These are phyloP conservation scores for Calypte anna DNA, from an alignment of 2,113 vertebrate genomes.

Conservation along the genomic window DNA sequence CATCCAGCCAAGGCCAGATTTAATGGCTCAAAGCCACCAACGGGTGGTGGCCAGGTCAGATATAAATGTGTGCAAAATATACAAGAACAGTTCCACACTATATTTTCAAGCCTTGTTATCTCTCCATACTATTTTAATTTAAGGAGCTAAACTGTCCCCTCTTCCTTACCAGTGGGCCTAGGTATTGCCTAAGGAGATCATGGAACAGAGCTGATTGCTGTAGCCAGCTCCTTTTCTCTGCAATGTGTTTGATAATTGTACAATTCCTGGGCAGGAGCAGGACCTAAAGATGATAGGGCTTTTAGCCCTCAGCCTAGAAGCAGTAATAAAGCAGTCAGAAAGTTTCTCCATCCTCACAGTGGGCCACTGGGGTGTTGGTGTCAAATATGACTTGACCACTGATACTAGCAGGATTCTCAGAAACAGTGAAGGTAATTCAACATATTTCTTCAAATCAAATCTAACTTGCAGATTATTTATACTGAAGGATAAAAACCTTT, in stretches of 20 bases:
- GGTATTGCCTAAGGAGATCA: not conserved
- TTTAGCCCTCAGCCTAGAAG: not conserved
- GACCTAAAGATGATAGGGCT: not conserved
- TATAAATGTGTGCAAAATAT: not conserved
- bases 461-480: not conserved
- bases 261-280: not conserved
- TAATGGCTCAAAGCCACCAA: rapidly evolving
- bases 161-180: not conserved
- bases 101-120: not conserved
- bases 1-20: not conserved
- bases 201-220: not conserved
- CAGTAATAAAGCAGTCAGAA: not conserved
- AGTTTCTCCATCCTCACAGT: not conserved
- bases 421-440: not conserved
- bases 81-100: rapidly evolving
- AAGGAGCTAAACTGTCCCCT: not conserved
- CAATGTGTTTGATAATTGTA: not conserved
- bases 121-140: not conserved
- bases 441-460: not conserved
- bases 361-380: not conserved
- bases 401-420: not conserved
- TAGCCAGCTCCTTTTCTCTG: not conserved
- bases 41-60: not conserved
- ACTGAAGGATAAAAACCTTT: not conserved
- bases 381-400: not conserved